These are phyloP conservation scores for Pasiphila rectangulata DNA, from an alignment of 2,888 invertebrate genomes.

Conservation along the genomic window DNA sequence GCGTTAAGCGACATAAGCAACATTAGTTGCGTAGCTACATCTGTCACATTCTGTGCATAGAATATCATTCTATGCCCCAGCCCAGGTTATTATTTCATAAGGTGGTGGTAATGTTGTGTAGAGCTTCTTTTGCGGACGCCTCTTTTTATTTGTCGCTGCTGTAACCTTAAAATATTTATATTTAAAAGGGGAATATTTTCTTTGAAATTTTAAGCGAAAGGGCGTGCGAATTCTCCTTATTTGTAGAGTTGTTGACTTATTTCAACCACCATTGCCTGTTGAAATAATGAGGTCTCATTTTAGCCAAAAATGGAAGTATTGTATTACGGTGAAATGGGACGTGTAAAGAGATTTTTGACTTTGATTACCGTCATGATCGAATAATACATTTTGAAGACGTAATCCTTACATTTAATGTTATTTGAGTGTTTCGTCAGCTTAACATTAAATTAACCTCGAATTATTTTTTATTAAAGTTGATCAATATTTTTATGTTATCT, in stretches of 20 bases:
- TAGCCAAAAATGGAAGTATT: too few relatives aligned
- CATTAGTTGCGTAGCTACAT: conserved; percentile 10
- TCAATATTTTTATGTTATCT: too few relatives aligned
- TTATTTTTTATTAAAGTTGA: too few relatives aligned
- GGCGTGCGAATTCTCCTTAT: neutral
- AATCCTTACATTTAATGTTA: too few relatives aligned
- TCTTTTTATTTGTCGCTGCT: conserved; percentile 12
- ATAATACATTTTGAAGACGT: too few relatives aligned
- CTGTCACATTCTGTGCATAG: neutral
- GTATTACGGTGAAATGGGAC: too few relatives aligned
- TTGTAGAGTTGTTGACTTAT: conserved; percentile 3
- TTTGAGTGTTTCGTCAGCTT: too few relatives aligned
- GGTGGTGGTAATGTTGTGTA: conserved; percentile 11
- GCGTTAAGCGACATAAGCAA: neutral
- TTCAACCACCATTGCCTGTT: conserved; percentile 4
- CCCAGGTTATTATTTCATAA: conserved; percentile 18
- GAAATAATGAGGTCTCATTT: neutral
- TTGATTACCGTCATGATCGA: too few relatives aligned
- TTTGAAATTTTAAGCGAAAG: neutral
- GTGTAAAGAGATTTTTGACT: too few relatives aligned
- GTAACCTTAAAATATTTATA: conserved; percentile 1
- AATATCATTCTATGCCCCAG: conserved; percentile 7
- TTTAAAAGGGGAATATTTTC: neutral
- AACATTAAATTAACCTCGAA: too few relatives aligned
- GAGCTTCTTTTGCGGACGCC: conserved; percentile 15